Evolutionary conservation across 2,113 vertebrate genomes (phyloP).

Genomic region (Cephalopterus ornatus): DNA sequence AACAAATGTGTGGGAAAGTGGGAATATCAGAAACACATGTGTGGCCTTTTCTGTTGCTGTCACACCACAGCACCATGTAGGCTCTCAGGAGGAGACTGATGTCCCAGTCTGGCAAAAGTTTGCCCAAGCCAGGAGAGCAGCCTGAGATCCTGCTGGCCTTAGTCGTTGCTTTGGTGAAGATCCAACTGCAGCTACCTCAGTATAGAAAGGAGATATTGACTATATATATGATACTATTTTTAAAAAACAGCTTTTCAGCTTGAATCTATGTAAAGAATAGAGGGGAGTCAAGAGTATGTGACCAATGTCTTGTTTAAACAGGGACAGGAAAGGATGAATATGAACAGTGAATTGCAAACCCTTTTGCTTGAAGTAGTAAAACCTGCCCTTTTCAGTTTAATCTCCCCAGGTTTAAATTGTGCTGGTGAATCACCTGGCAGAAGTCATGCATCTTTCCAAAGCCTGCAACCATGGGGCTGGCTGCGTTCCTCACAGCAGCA

Average conservation of each 20-base stretch:
- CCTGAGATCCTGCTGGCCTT: background rate
- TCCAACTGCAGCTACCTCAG: background rate
- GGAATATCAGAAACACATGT: background rate
- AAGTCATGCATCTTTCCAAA: background rate
- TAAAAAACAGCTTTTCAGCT: background rate
- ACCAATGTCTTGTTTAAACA: background rate
- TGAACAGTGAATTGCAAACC: background rate
- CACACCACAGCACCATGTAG: background rate
- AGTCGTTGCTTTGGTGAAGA: background rate
- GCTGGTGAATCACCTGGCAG: background rate
- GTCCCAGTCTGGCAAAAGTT: background rate
- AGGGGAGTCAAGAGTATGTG: background rate
- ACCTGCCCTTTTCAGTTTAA: background rate
- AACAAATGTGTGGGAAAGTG: background rate
- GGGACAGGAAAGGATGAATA: background rate
- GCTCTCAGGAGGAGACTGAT: background rate
- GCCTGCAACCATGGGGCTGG: background rate
- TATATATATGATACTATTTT: background rate
- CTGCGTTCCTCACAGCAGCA: background rate
- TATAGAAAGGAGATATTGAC: background rate
- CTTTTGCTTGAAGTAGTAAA: background rate
- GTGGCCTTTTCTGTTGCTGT: background rate
- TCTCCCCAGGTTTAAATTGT: background rate
- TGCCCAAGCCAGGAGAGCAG: background rate
- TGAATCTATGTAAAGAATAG: background rate